These are phyloP conservation scores for Gonioctena quinquepunctata DNA, from an alignment of 1,140 invertebrate genomes.

Conservation along the genomic window DNA sequence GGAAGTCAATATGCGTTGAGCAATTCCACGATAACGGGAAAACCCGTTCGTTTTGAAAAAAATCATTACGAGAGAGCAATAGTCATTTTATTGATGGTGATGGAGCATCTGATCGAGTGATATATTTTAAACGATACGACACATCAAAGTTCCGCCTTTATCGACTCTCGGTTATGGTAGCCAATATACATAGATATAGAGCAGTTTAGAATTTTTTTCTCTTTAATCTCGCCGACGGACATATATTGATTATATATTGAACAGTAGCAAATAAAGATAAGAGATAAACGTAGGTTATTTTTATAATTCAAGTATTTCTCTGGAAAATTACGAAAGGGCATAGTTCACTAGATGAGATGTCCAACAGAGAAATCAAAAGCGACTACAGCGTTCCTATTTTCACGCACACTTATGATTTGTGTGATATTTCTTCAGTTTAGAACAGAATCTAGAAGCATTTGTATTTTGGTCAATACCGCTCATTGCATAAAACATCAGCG, in stretches of 20 bases:
- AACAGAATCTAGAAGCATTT: no score
- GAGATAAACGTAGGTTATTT: background rate
- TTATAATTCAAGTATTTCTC: background rate
- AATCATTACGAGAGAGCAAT: background rate
- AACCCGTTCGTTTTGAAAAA: no score
- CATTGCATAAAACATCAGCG: no score
- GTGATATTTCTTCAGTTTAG: no score
- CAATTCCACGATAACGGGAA: no score
- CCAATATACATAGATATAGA: conserved; percentile 36
- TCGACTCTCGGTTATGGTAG: conserved; percentile 22
- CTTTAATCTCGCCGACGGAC: conserved; percentile 24
- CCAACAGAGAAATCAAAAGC: no score
- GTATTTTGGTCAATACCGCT: no score
- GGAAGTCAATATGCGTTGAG: no score
- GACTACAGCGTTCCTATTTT: no score
- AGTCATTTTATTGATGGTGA: background rate
- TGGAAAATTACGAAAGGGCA: background rate
- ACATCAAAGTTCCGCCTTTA: conserved; percentile 4
- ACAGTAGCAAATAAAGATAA: conserved; percentile 28
- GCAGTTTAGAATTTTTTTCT: conserved; percentile 26
- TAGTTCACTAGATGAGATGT: no score
- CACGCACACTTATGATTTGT: no score
- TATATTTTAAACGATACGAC: background rate
- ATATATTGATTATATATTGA: conserved; percentile 22
- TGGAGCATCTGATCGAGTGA: background rate